phyloP scores from a whole-genome alignment of 2,888 invertebrate species.

The Sericinus montela region DNA sequence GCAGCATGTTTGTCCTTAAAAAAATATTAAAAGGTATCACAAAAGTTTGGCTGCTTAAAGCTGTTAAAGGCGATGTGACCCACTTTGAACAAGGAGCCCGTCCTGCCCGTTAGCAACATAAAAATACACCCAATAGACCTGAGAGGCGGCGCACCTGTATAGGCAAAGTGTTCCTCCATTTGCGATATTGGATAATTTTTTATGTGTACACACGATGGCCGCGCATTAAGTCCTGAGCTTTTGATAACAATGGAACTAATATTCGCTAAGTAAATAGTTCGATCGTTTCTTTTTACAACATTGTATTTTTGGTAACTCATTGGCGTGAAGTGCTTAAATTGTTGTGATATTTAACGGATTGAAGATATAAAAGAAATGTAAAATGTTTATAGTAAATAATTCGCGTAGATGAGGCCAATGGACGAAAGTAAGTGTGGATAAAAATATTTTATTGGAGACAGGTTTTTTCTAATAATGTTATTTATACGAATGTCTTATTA shows the following conservation, averaged over 20 bases:
- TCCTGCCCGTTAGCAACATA: conserved; percentile 3
- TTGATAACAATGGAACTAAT: conserved; percentile 15
- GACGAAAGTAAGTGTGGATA: too few relatives aligned
- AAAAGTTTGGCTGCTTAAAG: conserved; percentile 5
- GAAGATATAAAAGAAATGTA: too few relatives aligned
- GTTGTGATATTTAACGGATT: too few relatives aligned
- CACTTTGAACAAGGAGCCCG: conserved; percentile 1
- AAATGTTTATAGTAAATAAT: too few relatives aligned
- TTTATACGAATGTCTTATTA: too few relatives aligned
- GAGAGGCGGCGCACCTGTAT: conserved; percentile 15
- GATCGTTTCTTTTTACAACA: conserved; percentile 7
- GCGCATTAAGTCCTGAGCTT: conserved; percentile 12
- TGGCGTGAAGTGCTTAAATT: too few relatives aligned
- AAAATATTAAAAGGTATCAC: conserved; percentile 1
- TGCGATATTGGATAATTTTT: conserved; percentile 20
- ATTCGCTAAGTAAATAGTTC: conserved; percentile 12
- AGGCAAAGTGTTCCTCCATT: conserved; percentile 15
- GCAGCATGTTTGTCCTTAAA: too few relatives aligned
- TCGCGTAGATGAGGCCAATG: too few relatives aligned
- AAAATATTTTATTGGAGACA: too few relatives aligned
- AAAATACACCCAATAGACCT: conserved; percentile 15
- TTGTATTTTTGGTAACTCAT: not conserved
- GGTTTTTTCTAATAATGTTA: too few relatives aligned
- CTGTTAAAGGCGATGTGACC: conserved; percentile 7
- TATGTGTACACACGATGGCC: conserved; percentile 17